phyloP scores from a whole-genome alignment of 2,888 invertebrate genomes.

The Frankliniella fusca region DNA sequence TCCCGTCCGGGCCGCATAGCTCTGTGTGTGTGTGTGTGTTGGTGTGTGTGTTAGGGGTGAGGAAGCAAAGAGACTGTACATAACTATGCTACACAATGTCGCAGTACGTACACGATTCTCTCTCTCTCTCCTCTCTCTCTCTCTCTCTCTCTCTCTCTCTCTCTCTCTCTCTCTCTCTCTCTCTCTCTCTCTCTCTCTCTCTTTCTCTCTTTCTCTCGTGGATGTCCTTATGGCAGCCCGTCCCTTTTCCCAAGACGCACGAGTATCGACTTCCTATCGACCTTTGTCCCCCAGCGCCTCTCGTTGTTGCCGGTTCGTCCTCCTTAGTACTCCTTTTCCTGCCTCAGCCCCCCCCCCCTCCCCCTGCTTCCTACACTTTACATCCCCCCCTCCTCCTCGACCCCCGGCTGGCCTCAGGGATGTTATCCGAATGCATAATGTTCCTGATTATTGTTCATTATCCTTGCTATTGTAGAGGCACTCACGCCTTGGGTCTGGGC shows the following conservation, averaged over 20 bases:
- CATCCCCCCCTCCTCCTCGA: not conserved
- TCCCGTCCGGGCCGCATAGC: not conserved
- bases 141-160: no score
- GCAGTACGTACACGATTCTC: no score
- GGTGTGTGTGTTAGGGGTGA: no score
- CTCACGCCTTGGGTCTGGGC: not conserved
- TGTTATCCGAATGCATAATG: constrained; percentile 25
- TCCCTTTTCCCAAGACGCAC: not conserved
- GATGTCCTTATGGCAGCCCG: not conserved
- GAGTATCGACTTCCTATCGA: not conserved
- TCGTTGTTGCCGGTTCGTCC: not conserved
- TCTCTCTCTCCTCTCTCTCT: no score
- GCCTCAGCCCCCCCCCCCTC: not conserved
- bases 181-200: no score
- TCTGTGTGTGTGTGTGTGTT: no score
- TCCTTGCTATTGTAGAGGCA: constrained; percentile 10
- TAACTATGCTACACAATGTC: no score
- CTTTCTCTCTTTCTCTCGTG: not conserved
- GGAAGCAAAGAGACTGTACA: no score
- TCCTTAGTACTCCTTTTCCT: not conserved
- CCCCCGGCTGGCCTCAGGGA: not conserved
- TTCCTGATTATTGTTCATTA: constrained; percentile 23
- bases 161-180: no score
- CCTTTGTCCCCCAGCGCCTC: not conserved
- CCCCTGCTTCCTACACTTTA: not conserved